Conservation (phyloP, 2,797 vertebrate genomes). For the Sebastes aleutianus region DNA sequence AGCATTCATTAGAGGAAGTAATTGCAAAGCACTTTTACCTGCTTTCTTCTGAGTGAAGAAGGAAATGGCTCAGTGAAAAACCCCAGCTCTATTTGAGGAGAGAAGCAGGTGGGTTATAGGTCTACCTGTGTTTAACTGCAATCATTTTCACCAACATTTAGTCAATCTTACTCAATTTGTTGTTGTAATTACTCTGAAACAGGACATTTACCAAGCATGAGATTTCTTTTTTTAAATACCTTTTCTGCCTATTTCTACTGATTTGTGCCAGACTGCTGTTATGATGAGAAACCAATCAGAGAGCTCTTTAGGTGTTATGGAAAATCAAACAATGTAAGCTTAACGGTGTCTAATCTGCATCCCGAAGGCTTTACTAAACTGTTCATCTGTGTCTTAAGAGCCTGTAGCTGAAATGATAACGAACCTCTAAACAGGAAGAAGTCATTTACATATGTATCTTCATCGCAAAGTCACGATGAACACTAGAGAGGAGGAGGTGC, state of each 20-base stretch:
- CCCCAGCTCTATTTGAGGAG: not conserved
- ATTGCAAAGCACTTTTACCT: not conserved
- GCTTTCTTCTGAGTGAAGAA: not conserved
- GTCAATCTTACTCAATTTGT: not conserved
- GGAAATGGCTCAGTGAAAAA: not conserved
- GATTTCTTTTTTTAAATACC: not conserved
- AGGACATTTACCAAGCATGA: not conserved
- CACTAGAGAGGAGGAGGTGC: not conserved
- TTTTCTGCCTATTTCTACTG: not conserved
- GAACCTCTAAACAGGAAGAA: not conserved
- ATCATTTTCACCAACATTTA: not conserved
- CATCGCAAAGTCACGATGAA: not conserved
- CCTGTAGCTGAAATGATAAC: not conserved
- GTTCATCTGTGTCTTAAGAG: constrained; percentile 6
- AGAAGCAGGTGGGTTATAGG: not conserved
- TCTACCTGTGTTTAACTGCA: not conserved
- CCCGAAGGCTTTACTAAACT: not conserved
- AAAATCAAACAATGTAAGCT: constrained; percentile 1
- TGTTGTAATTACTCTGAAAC: not conserved
- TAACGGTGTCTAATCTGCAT: constrained; percentile 11
- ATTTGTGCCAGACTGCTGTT: not conserved
- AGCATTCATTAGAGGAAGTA: not conserved
- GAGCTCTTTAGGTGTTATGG: not conserved
- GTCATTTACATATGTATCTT: not conserved
- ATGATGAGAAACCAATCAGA: not conserved